Conservation (phyloP, 2,113 vertebrate genomes). For the Myocastor coypus region DNA sequence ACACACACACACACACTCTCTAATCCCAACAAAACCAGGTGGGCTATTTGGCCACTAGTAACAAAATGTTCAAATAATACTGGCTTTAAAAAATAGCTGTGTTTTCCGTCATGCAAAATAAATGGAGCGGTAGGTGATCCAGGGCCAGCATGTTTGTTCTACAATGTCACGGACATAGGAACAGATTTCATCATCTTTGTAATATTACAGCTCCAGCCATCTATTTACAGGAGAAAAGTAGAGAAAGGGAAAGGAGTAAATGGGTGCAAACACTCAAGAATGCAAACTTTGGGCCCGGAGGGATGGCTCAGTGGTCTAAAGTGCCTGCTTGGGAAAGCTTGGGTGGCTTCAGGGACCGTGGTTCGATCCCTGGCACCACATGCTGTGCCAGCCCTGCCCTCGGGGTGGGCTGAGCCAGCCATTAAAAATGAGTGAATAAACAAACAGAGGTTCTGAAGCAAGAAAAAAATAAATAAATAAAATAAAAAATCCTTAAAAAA, state of each 20-base stretch:
- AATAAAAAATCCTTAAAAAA: too few species aligned
- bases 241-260: neutral
- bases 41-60: neutral
- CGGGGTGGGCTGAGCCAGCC: too few species aligned
- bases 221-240: neutral
- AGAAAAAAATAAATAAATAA: too few species aligned
- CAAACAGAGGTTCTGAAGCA: too few species aligned
- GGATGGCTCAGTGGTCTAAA: too few species aligned
- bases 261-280: neutral
- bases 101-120: neutral
- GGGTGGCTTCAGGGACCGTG: too few species aligned
- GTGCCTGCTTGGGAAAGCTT: too few species aligned
- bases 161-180: neutral
- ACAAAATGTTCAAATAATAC: neutral
- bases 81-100: conserved; percentile 1
- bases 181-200: neutral
- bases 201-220: neutral
- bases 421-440: too few species aligned
- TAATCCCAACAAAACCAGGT: neutral
- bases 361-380: too few species aligned
- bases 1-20: neutral
- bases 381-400: too few species aligned
- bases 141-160: neutral
- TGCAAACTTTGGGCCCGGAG: too few species aligned
- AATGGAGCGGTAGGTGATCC: neutral